Evolutionary conservation across 2,797 vertebrate species (phyloP).

Genomic region (Crocidura indochinensis): DNA sequence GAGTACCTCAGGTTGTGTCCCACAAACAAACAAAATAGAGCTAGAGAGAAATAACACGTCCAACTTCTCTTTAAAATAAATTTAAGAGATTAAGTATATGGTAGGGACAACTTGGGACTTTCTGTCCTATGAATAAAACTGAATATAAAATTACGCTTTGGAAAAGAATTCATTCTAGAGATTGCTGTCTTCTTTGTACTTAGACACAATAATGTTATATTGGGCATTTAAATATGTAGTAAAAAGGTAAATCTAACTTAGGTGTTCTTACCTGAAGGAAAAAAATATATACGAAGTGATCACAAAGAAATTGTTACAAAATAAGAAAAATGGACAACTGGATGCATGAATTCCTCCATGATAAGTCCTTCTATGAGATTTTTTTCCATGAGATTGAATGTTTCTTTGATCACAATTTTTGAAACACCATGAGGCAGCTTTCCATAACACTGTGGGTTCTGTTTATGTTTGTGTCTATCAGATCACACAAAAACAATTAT

Average conservation of each 20-base stretch:
- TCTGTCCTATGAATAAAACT: no score
- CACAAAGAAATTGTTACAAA: neutral
- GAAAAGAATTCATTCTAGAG: neutral
- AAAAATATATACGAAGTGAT: neutral
- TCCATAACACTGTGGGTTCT: neutral
- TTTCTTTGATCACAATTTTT: conserved; percentile 21
- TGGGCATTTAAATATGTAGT: neutral
- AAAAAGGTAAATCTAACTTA: neutral
- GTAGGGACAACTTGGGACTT: neutral
- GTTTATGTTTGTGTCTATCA: conserved; percentile 60
- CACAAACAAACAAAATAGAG: no score
- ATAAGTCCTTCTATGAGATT: neutral
- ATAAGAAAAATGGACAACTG: neutral
- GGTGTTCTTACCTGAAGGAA: neutral
- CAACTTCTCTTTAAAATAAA: neutral
- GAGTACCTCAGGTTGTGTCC: no score
- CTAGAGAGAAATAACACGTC: neutral
- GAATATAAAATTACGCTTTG: no score
- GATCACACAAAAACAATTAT: conserved; percentile 65
- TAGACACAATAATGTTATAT: neutral
- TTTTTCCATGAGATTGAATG: neutral
- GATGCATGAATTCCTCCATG: neutral
- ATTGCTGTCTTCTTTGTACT: accelerated
- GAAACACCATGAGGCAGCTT: conserved; percentile 2
- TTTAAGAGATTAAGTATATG: neutral